Base-by-base conservation (phyloP, 2,113 vertebrate genomes). In the Elgaria multicarinata region DNA sequence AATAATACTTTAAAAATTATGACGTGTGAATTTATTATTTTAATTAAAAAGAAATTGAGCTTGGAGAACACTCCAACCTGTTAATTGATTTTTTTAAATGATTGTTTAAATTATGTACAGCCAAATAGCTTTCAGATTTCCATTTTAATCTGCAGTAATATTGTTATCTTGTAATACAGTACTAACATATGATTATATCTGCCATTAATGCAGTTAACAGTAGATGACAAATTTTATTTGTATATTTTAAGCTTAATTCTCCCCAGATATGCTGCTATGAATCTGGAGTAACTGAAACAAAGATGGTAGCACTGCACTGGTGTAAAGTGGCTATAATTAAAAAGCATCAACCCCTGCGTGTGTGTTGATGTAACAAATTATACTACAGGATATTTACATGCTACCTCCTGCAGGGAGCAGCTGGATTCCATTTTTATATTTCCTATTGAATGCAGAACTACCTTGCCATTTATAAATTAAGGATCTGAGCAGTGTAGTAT, bases 31-130 rank as follows among this genome's bases (percentile, higher is more conserved):
- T 95, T 95, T 93, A 94, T 95, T 95, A 87, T 93, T 97, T 95
- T 96, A 95, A 96, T 96, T 96, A 95, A 96, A 96, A 96, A 96
- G 90, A 93, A 94, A 92, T 93, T 95, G 96, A 95, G 93, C 93
- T 90, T 79, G 64, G 93, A 95, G 79, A 94, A 89, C n/a, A 69
- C 69, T 91, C 88, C 93, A 94, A 90, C 89, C 89, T 95, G 75
- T 93, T 95, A 94, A 95, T 92, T 94, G 95, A 94, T 96, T 95
- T 93, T 92, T 50, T n/a, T 4, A 79, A 84, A 82, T 86, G 81
- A 62, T 0, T 0, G 20, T 92, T 55, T 93, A 88, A 93, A 86
- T 93, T 84, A 87, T 87, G 85, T 89, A 90, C 89, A 55, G 77
- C 26, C 46, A 87, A 91, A 84, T 83, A 91, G 26, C 87, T 80